Base-by-base conservation (phyloP, 2,797 vertebrate species). In the Hippopotamyrus pictus region DNA sequence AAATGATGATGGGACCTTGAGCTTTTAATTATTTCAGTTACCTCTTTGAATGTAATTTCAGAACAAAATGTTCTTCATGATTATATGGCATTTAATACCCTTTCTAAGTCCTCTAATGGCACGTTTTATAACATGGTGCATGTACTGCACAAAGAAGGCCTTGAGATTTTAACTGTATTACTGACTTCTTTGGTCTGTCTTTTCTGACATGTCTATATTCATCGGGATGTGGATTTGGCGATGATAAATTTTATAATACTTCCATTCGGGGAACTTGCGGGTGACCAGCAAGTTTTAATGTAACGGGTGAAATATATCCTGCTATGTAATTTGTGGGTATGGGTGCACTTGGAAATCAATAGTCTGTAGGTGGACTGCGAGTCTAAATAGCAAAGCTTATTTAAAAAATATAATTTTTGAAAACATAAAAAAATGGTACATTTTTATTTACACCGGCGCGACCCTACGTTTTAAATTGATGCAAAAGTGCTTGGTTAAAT, bases 1-100 rank as follows among this genome's bases (percentile, higher is more conserved):
- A 50, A 29, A 48, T 33, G 12, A 65, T 25, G 57, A 59, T 37
- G 50, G 25, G 57, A n/a, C 54, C 82, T 65, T 89, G 54, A 65
- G 7, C 33, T 89, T 46, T 87, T 22, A 29, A 65, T 65, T 65
- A 33, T 50, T 89, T 84, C 73, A 88, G 44, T 89, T 59, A 82
- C 37, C 11, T 37, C 14, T 76, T 76, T 89, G 37, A 83, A 46
- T 59, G 5, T 41, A 62, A 59, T 46, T 84, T 53, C 5, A 11
- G 53, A 54, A 59, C 6, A 65, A 82, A 89, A 65, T 85, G 79
- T 85, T 59, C 82, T 89, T 89, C 57, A 5, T 84, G 25, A 7
- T 6, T 22, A 54, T 37, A 25, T 1, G 14, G 29, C 25, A 46
- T n/a, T 22, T 17, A 54, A 54, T 33, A 50, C 12, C 14, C 14